phyloP scores from a whole-genome alignment of 2,113 vertebrate species.

The Epinephelus fuscoguttatus region DNA sequence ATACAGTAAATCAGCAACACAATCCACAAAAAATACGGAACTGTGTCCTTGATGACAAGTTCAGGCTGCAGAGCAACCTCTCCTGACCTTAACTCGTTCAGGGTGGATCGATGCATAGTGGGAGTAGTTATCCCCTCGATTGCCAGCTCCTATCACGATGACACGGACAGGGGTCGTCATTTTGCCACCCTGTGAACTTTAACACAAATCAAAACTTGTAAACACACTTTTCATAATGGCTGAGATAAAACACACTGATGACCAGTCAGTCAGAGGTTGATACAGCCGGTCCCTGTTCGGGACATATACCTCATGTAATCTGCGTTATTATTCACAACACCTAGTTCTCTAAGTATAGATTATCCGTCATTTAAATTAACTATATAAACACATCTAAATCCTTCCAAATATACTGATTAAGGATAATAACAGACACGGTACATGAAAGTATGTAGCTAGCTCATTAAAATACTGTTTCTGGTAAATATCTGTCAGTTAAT shows the following conservation, averaged over 20 bases:
- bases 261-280: not conserved
- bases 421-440: not conserved
- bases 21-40: not conserved
- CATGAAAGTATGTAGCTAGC: no score
- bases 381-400: not conserved
- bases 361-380: not conserved
- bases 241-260: not conserved
- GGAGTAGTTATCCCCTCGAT: conserved; percentile 81
- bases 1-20: not conserved
- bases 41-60: not conserved
- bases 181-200: conserved; percentile 46
- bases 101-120: conserved; percentile 80
- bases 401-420: not conserved
- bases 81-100: conserved; percentile 78
- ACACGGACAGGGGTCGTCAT: conserved; percentile 81
- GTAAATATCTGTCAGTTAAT: not conserved
- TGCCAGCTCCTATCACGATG: conserved; percentile 85
- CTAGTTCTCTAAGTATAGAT: not conserved
- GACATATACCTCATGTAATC: not conserved
- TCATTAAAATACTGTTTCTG: not conserved
- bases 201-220: not conserved
- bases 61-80: not conserved
- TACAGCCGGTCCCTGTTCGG: no score
- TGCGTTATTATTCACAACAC: not conserved
- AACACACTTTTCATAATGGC: not conserved